Evolutionary conservation across 2,113 vertebrate species (phyloP).

Genomic region (Antigone vipio): DNA sequence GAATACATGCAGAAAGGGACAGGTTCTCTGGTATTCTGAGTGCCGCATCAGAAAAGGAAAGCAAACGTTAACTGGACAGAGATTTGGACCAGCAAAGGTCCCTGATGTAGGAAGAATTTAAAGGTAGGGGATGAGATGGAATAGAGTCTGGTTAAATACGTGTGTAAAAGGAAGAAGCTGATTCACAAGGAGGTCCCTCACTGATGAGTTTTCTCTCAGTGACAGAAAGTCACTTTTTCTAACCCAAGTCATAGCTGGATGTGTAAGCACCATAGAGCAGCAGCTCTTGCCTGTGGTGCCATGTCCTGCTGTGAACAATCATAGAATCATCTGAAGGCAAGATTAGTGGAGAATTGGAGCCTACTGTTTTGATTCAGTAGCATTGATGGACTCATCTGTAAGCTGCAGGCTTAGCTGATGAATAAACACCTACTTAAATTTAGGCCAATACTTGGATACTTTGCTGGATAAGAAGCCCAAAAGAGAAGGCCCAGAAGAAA

Average conservation of each 20-base stretch:
- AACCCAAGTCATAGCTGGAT: not conserved
- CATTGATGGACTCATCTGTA: conserved; percentile 4
- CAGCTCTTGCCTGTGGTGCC: not conserved
- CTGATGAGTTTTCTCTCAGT: not conserved
- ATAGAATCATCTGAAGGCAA: not conserved
- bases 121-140: not conserved
- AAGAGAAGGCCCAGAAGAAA: not conserved
- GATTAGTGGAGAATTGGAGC: conserved; percentile 27
- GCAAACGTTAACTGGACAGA: not conserved
- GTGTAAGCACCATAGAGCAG: not conserved
- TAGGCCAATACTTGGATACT: not conserved
- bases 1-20: not conserved
- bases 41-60: not conserved
- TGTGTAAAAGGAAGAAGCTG: not conserved
- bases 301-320: not conserved
- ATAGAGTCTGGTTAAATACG: not conserved
- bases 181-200: not conserved
- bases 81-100: not conserved
- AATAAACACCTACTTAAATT: conserved; percentile 24
- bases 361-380: conserved; percentile 10
- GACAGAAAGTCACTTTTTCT: not conserved
- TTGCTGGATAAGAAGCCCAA: not conserved
- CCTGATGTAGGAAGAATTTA: not conserved
- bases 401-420: conserved; percentile 10
- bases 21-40: not conserved